Evolutionary conservation across 2,113 vertebrate genomes (phyloP).

Genomic region (Litocranius walleri): DNA sequence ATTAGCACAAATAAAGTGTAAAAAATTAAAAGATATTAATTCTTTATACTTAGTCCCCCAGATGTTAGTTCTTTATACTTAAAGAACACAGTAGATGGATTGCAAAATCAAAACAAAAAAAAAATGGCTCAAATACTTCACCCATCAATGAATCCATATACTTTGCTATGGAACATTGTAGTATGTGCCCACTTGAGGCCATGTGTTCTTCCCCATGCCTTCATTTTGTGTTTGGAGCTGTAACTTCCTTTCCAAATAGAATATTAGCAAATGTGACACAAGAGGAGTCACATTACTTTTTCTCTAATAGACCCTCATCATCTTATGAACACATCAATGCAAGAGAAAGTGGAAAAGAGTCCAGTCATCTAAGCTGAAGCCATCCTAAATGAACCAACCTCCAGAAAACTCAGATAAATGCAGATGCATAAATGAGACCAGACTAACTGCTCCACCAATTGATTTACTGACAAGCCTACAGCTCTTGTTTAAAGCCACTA

Average conservation of each 20-base stretch:
- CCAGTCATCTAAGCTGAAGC: neutral
- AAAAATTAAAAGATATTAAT: neutral
- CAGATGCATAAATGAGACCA: neutral
- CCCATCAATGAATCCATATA: neutral
- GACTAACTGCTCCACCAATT: neutral
- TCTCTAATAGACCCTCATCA: neutral
- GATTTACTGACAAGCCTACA: neutral
- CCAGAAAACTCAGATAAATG: neutral
- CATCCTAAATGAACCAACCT: neutral
- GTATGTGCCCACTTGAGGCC: neutral
- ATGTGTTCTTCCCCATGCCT: neutral
- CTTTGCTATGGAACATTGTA: neutral
- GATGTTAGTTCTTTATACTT: neutral
- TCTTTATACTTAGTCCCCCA: neutral
- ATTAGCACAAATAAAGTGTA: neutral
- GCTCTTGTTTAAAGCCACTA: neutral
- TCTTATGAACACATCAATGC: neutral
- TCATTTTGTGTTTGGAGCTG: neutral
- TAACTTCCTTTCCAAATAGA: neutral
- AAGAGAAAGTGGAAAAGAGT: neutral
- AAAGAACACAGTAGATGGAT: neutral
- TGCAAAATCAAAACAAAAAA: neutral
- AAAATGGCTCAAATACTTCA: neutral
- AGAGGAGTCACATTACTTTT: neutral
- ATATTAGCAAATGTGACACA: neutral